Evolutionary conservation across 2,888 invertebrate species (phyloP).

Genomic region (Schizaphis graminum): DNA sequence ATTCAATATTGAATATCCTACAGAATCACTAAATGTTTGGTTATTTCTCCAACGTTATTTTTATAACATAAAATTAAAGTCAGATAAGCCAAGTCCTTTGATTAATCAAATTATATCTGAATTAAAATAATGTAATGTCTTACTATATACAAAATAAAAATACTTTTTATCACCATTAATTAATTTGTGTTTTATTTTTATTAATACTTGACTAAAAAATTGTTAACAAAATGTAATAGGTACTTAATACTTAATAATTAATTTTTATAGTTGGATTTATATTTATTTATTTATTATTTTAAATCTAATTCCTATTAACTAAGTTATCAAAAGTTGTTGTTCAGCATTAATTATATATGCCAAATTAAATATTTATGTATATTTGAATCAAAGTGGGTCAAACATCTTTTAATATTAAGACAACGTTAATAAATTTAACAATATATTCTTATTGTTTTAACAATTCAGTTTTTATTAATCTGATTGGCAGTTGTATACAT

Average conservation of each 20-base stretch:
- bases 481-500: not conserved
- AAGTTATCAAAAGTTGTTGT: not conserved
- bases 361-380: not conserved
- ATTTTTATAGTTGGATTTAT: not conserved
- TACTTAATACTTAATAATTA: no score
- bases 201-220: not conserved
- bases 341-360: not conserved
- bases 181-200: not conserved
- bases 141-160: not conserved
- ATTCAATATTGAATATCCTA: no score
- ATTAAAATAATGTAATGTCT: not conserved
- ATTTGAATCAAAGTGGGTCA: not conserved
- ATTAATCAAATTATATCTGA: conserved; percentile 7
- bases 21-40: not conserved
- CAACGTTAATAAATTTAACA: not conserved
- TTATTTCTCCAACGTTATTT: not conserved
- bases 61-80: not conserved
- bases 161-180: not conserved
- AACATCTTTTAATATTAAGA: not conserved
- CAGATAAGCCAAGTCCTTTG: not conserved
- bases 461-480: not conserved
- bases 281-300: not conserved
- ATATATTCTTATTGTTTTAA: not conserved
- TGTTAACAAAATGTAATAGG: not conserved
- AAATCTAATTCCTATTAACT: not conserved